Evolutionary conservation across 2,113 vertebrate species (phyloP).

Genomic region (Cyprinus carpio): DNA sequence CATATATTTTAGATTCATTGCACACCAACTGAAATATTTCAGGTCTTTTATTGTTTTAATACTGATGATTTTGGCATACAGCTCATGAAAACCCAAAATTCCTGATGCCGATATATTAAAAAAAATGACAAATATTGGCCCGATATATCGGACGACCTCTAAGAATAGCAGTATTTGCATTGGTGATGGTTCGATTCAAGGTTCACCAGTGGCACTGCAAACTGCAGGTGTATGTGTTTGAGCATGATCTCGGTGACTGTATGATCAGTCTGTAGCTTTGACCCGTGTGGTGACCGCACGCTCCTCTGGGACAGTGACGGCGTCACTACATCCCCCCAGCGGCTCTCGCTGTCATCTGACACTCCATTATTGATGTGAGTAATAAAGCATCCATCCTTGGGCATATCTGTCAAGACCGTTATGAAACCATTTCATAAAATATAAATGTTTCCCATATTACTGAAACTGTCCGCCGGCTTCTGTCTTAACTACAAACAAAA

Average conservation of each 20-base stretch:
- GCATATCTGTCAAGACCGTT: slow-evolving; percentile 53
- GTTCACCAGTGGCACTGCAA: not conserved
- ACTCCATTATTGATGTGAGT: slow-evolving; percentile 63
- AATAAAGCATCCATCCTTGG: slow-evolving; percentile 58
- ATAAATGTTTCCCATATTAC: slow-evolving; percentile 62
- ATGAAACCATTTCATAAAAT: slow-evolving; percentile 70
- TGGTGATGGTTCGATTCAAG: not conserved
- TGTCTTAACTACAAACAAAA: slow-evolving; percentile 41
- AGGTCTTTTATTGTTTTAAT: too few relatives aligned
- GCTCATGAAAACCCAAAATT: too few relatives aligned
- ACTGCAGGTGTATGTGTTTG: not conserved
- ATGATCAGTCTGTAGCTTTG: not conserved
- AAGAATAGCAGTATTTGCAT: not conserved
- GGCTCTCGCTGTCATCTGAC: slow-evolving; percentile 31
- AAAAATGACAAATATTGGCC: too few relatives aligned
- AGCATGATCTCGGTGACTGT: not conserved
- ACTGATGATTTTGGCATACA: too few relatives aligned
- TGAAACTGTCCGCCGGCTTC: slow-evolving; percentile 59
- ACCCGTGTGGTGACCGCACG: slow-evolving; percentile 8
- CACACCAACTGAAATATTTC: too few relatives aligned
- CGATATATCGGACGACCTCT: too few relatives aligned
- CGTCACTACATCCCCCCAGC: slow-evolving; percentile 10
- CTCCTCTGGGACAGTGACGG: slow-evolving; percentile 16
- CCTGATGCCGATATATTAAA: too few relatives aligned
- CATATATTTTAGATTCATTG: too few relatives aligned